Percentiles rank a stretch among this genome's conserved stretches.
phyloP scores from a whole-genome alignment of 2,888 invertebrate species.

The Parochlus steinenii region DNA sequence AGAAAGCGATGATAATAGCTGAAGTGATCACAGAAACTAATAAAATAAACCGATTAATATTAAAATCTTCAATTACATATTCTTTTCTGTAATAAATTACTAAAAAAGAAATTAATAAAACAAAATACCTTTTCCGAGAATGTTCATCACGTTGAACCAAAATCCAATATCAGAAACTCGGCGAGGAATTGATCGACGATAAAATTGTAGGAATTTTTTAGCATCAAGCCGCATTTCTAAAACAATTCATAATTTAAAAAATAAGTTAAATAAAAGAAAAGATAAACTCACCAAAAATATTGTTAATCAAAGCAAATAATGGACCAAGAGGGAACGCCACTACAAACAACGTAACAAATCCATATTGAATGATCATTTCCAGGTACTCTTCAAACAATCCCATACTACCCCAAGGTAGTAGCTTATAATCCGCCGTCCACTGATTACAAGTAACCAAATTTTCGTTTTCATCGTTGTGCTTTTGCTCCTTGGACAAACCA shows the following conservation, averaged over 20 bases:
- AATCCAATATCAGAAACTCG: conserved; percentile 62
- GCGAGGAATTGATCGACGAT: conserved; percentile 54
- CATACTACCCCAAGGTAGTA: conserved; percentile 43
- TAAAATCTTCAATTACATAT: no score
- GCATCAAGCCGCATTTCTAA: conserved; percentile 76
- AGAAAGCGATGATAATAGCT: conserved; percentile 70
- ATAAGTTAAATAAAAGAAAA: no score
- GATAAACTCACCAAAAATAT: no score
- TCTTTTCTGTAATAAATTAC: conserved; percentile 4
- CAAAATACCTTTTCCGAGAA: conserved; percentile 44
- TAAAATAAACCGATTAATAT: no score
- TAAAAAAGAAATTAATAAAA: conserved; percentile 9
- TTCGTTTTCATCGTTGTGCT: conserved; percentile 28
- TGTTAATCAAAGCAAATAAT: conserved; percentile 63
- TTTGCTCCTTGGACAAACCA: conserved; percentile 28
- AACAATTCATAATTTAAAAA: no score
- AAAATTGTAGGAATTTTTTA: conserved; percentile 59
- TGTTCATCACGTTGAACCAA: conserved; percentile 59
- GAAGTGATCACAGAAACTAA: no score
- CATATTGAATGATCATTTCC: conserved; percentile 53
- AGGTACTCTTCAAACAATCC: conserved; percentile 68
- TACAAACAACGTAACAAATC: conserved; percentile 50
- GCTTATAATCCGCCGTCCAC: conserved; percentile 58
- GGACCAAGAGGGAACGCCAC: conserved; percentile 76
- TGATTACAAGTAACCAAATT: conserved; percentile 39